Conservation (phyloP, 2,113 vertebrate species). For the Triplophysa siluroides region DNA sequence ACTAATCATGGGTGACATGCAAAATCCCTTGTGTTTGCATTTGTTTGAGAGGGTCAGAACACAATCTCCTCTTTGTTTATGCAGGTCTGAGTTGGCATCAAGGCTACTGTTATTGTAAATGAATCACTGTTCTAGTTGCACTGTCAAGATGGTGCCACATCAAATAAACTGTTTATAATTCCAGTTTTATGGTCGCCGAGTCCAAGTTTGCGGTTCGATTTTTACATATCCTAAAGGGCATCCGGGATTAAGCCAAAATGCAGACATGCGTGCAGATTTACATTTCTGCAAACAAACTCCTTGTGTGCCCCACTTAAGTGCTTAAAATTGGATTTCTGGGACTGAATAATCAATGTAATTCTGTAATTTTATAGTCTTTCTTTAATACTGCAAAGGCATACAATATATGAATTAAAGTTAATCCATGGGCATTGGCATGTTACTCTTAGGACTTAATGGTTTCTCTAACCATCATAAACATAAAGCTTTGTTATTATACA, state of each 20-base stretch:
- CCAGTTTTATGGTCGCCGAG: constrained; percentile 26
- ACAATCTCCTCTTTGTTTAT: constrained; percentile 35
- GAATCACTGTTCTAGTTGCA: constrained; percentile 34
- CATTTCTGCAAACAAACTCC: not conserved
- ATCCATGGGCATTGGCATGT: not conserved
- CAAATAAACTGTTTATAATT: constrained; percentile 51
- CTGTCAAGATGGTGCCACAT: constrained; percentile 45
- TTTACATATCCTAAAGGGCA: not conserved
- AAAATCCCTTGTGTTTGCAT: not conserved
- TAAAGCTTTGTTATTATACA: constrained; percentile 20
- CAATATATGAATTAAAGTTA: not conserved
- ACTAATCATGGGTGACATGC: constrained; percentile 29
- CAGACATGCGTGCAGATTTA: not conserved
- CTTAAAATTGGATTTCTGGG: not conserved
- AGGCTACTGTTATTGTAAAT: constrained; percentile 42
- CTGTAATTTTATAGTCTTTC: not conserved
- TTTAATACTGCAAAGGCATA: not conserved
- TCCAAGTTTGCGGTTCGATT: constrained; percentile 20
- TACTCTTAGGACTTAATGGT: constrained; percentile 18
- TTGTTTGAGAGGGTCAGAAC: constrained; percentile 16
- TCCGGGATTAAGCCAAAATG: not conserved
- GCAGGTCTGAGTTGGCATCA: constrained; percentile 24
- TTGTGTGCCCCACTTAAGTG: not conserved
- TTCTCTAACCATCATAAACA: constrained; percentile 23
- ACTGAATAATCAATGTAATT: constrained; percentile 2